Evolutionary conservation across 2,113 vertebrate genomes (phyloP), one percentile per base, ranked within the genome.

Genomic region (Calidris pygmaea): DNA sequence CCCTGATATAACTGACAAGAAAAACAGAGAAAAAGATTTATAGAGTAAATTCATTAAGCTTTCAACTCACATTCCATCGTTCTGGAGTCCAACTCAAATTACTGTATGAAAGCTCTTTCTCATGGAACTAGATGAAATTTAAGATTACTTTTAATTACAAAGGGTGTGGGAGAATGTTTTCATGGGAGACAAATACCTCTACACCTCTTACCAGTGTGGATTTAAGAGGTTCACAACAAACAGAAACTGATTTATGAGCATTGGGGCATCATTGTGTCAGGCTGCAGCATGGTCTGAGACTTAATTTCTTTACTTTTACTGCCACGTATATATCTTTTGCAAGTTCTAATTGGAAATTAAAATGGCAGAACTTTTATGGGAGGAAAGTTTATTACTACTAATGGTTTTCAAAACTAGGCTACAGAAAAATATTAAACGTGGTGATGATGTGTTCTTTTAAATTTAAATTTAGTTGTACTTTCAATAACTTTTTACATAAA

Each of bases 81-180:
- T 95, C 91, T 95, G 91, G 85, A 96, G 96, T 94, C 95, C 90
- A 95, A 94, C 92, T 97, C 93, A 92, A 94, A 96, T 97, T 96
- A 95, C 97, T 92, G 86, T 95, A 96, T 96, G 95, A 97, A 96
- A 91, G 95, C 95, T 95, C 94, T 85, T 97, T 96, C 97, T 97
- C 96, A 97, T 96, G 97, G 93, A 95, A 91, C 87, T 66, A 96
- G 97, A 97, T 97, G 95, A 97, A 97, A 96, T 96, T 96, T 95
- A 97, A 97, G 97, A 97, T 97, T 97, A 97, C 93, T 97, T 97
- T 97, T 97, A 97, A 97, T 97, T 97, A 97, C 97, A 96, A 97
- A 97, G 97, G 96, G 96, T 97, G 96, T 97, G 97, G 97, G 97
- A 97, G 97, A 96, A 92, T 96, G 95, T 97, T 97, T 97, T 97